Conservation (phyloP, 2,113 vertebrate species). For the Neogale vison region DNA sequence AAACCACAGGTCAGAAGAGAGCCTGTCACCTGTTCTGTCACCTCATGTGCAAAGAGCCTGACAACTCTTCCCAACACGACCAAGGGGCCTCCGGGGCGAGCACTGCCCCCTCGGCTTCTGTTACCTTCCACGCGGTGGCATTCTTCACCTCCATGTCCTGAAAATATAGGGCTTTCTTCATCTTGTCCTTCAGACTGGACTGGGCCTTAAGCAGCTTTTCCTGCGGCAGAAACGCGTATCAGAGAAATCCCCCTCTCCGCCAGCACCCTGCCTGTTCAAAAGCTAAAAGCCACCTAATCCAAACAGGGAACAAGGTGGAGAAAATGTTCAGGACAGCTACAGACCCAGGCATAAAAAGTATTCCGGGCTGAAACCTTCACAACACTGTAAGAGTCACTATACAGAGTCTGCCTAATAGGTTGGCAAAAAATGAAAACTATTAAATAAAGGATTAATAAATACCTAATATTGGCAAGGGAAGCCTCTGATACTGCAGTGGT, state of each 20-base stretch:
- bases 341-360: background rate
- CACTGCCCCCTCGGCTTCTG: background rate
- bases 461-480: background rate
- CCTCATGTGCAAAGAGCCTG: background rate
- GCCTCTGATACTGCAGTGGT: background rate
- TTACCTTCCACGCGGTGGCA: conserved; percentile 40
- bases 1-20: background rate
- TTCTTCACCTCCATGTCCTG: background rate
- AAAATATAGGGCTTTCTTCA: background rate
- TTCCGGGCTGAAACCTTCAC: background rate
- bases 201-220: conserved; percentile 34
- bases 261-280: background rate
- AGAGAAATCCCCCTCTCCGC: background rate
- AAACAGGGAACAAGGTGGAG: background rate
- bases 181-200: background rate
- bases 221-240: background rate
- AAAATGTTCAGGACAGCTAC: background rate
- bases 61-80: background rate
- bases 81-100: background rate
- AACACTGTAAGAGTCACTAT: background rate
- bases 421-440: background rate
- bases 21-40: background rate
- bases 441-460: background rate
- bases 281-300: background rate
- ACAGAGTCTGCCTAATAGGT: background rate